A percentile compares a stretch with the other conserved stretches of the same genome.
Evolutionary conservation across 23 tunicate species (phyloP).

Genomic region (Clavelina lepadiformis): DNA sequence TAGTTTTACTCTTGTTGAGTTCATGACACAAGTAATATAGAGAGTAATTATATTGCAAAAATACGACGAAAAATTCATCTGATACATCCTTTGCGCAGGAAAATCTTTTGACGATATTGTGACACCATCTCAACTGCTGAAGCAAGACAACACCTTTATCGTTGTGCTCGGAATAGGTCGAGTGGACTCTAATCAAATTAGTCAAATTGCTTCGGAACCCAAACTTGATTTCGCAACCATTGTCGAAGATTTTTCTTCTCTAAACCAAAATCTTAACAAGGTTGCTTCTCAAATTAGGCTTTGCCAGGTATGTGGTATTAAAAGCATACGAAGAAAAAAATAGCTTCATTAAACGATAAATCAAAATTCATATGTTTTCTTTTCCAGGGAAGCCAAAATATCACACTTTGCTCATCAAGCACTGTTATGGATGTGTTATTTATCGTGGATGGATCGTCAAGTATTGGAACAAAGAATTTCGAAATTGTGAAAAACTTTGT

Average conservation of each 20-base stretch:
- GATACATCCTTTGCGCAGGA: slow-evolving; percentile 34
- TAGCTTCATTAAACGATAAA: no score
- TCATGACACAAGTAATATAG: no score
- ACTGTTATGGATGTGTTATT: slow-evolving; percentile 33
- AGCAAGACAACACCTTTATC: slow-evolving; percentile 47
- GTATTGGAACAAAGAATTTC: slow-evolving; percentile 35
- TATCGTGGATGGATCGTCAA: slow-evolving; percentile 36
- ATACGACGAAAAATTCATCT: background rate
- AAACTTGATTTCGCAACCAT: slow-evolving; percentile 30
- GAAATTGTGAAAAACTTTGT: slow-evolving; percentile 4
- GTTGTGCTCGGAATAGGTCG: slow-evolving; percentile 58
- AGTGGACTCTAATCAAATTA: slow-evolving; percentile 14
- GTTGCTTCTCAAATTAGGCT: slow-evolving; percentile 28
- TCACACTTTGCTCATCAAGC: slow-evolving; percentile 25
- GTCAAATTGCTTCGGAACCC: slow-evolving; percentile 55
- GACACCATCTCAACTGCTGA: slow-evolving; percentile 38
- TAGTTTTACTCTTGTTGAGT: no score
- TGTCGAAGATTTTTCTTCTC: slow-evolving; percentile 34
- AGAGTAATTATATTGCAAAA: no score
- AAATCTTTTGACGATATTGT: slow-evolving; percentile 42
- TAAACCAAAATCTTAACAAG: slow-evolving; percentile 13
- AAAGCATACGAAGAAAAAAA: background rate
- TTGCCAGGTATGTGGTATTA: slow-evolving; percentile 32
- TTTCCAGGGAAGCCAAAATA: background rate
- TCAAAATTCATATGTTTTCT: background rate